Evolutionary conservation across 2,113 vertebrate species (phyloP).

Genomic region (Oncorhynchus keta): DNA sequence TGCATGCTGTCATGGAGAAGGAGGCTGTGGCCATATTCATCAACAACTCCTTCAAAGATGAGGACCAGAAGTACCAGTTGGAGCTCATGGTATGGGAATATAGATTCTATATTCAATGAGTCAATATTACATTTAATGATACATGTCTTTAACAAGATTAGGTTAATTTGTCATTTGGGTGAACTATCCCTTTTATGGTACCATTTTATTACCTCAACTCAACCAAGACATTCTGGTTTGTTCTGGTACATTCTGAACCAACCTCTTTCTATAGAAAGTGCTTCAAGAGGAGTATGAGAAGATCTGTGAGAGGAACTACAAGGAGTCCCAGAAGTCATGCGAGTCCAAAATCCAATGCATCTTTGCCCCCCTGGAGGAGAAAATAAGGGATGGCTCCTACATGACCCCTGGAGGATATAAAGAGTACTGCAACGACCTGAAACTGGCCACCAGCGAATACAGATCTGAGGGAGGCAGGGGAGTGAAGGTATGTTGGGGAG

Average conservation of each 20-base stretch:
- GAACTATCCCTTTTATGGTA: not conserved
- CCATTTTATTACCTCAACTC: not conserved
- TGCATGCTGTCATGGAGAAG: slow-evolving; percentile 25
- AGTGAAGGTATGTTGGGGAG: too few relatives aligned
- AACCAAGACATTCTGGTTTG: not conserved
- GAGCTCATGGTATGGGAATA: slow-evolving; percentile 23
- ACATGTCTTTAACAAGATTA: too few relatives aligned
- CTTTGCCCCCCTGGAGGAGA: slow-evolving; percentile 24
- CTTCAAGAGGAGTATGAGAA: slow-evolving; percentile 4
- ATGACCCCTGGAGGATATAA: slow-evolving; percentile 13
- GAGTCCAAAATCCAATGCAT: slow-evolving; percentile 16
- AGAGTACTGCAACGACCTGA: not conserved
- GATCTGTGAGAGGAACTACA: slow-evolving; percentile 13
- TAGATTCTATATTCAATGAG: not conserved
- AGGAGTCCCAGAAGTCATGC: slow-evolving; percentile 17
- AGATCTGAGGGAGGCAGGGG: too few relatives aligned
- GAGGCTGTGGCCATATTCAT: slow-evolving; percentile 45
- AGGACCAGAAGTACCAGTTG: slow-evolving; percentile 23
- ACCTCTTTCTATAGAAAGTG: not conserved
- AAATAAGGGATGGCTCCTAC: not conserved
- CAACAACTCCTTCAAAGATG: slow-evolving; percentile 47
- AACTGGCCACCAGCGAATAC: not conserved
- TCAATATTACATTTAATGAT: not conserved
- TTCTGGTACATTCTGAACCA: not conserved
- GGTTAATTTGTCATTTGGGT: too few relatives aligned